Evolutionary conservation across 1,140 invertebrate genomes (phyloP), one percentile per base, ranked within the genome.

Genomic region (Eumaeus atala): DNA sequence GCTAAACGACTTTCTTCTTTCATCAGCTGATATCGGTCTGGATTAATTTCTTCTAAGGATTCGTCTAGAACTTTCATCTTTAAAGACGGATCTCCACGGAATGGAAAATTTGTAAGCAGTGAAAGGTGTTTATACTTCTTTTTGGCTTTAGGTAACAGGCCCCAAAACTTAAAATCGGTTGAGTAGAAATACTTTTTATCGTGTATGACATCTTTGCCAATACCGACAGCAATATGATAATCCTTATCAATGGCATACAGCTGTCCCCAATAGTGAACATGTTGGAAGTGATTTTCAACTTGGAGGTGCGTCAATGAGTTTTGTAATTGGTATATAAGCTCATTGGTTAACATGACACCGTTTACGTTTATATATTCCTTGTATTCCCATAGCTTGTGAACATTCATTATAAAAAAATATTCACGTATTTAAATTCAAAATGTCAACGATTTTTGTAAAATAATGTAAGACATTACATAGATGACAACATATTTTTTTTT

Each of bases 1-100:
- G 92, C 85, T 10, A 95, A 67, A n/a, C 93, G 89, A 59, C 92
- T 91, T 73, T 95, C 94, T 77, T 95, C 94, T 74, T 93, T 94
- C 21, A 95, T 72, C 55, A 90, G 82, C 52, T 84, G 70, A 47
- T 78, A 85, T 48, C 83, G 75, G 16, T 89, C 88, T 0, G 88
- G 82, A 51, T 80, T 62, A 34, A 70, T 73, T 16, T 88, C 76
- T 36, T 83, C 79, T 9, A 89, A 60, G 9, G 82, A 73, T 64
- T 89, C 88, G 58, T 89, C 89, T 34, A 83, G 51, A 7, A 84
- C 73, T 57, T 85, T 85, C 18, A 84, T 72, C 52, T 84, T 83
- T 11, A 81, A 51, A 2, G 80, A 62, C 0, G 82, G 71, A 35
- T 87, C 82, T 0, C 84, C 84, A 8, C 77, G 69, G 44, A 85